Conservation (phyloP, 1,140 invertebrate species). For the Thaumetopoea pityocampa region DNA sequence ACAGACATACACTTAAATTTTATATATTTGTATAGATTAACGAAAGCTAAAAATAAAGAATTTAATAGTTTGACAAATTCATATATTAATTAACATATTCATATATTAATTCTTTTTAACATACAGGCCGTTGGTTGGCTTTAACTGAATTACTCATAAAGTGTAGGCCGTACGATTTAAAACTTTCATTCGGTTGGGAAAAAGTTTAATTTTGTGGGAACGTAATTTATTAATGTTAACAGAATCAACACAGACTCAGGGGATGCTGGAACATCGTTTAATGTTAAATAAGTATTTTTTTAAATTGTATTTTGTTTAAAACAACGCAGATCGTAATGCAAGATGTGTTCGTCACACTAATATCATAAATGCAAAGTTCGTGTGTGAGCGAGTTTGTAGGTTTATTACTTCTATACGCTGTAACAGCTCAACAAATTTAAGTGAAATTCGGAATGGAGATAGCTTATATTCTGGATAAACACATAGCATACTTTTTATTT, state of each 20-base stretch:
- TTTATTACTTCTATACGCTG: too few species aligned
- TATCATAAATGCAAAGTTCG: too few species aligned
- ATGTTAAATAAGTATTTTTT: constrained; percentile 21
- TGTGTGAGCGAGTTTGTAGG: too few species aligned
- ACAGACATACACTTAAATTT: too few species aligned
- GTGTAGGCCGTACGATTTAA: constrained; percentile 5
- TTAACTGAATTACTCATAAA: constrained; percentile 20
- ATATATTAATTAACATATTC: too few species aligned
- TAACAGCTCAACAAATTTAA: too few species aligned
- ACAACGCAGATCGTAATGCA: constrained; percentile 1
- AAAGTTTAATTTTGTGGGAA: constrained; percentile 9
- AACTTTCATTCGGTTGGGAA: neutral
- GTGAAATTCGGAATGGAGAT: too few species aligned
- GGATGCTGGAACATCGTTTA: constrained; percentile 12
- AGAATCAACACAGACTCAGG: constrained; percentile 7
- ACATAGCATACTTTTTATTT: too few species aligned
- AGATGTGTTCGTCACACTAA: constrained; percentile 1
- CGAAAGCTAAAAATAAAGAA: constrained; percentile 3
- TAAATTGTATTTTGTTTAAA: constrained; percentile 13
- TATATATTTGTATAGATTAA: too few species aligned
- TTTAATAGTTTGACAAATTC: too few species aligned
- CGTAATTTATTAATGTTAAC: constrained; percentile 11
- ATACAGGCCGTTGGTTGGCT: constrained; percentile 11
- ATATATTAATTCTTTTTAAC: constrained; percentile 17
- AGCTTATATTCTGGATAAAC: too few species aligned